Conservation (phyloP, 2,888 invertebrate species). For the Phorcus lineatus region DNA sequence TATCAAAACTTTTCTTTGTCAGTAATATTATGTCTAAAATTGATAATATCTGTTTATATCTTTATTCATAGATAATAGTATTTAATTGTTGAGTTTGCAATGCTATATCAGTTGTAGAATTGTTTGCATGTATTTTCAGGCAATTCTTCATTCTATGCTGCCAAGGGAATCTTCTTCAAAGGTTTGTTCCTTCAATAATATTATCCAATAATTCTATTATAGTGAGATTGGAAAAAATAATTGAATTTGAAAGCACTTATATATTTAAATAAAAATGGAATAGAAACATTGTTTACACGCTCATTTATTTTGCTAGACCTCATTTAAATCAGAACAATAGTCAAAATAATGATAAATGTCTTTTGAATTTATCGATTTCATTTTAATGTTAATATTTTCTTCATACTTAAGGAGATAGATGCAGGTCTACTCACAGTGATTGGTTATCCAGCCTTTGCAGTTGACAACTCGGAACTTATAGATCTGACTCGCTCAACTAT, state of each 20-base stretch:
- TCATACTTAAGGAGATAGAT: constrained; percentile 87
- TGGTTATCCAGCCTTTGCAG: constrained; percentile 98
- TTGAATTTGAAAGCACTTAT: too few relatives aligned
- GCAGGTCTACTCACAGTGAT: constrained; percentile 95
- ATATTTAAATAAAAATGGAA: neutral
- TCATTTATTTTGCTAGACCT: neutral
- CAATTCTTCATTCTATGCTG: constrained; percentile 87
- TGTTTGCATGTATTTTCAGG: constrained; percentile 74
- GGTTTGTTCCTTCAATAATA: constrained; percentile 45
- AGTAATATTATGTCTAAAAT: too few relatives aligned
- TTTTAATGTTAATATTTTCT: neutral
- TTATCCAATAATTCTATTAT: too few relatives aligned
- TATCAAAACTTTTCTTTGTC: too few relatives aligned
- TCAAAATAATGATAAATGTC: too few relatives aligned
- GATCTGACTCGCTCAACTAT: constrained; percentile 80
- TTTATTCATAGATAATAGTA: too few relatives aligned
- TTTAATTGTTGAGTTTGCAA: too few relatives aligned
- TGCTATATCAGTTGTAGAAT: too few relatives aligned
- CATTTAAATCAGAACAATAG: neutral
- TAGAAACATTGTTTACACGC: neutral
- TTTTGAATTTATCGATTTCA: too few relatives aligned
- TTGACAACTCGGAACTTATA: constrained; percentile 94
- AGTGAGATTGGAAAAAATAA: too few relatives aligned
- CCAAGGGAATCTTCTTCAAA: constrained; percentile 80
- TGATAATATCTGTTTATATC: too few relatives aligned